Base-by-base conservation (phyloP, 2,888 invertebrate genomes). In the Lymantria dispar region DNA sequence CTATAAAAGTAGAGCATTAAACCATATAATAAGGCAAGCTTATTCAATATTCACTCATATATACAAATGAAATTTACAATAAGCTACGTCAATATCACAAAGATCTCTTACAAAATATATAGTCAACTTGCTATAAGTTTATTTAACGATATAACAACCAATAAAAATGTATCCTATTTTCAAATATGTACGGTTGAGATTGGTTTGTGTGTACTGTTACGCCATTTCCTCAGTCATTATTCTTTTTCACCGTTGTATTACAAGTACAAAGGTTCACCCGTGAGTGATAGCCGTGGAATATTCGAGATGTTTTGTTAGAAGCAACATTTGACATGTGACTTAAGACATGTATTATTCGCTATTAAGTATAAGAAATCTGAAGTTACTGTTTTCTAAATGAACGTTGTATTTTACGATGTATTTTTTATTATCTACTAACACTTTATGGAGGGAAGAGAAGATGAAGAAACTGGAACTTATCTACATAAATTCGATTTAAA, bases 191-290 rank as follows among this genome's bases (percentile, higher is more conserved):
- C 37, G 45, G 65, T 64, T 14, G 40, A 47, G 52, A 52, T 59
- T 62, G 54, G 53, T 62, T 53, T 70, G 64, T 52, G 56, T 52
- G 52, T 62, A 64, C 57, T 49, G 48, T 64, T 65, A 68, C 62
- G 68, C 58, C 60, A 71, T 68, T 71, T 66, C 58, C 61, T 50
- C 44, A 47, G 56, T 64, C 70, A 71, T 68, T 71, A 71, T 69
- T 68, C 72, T 71, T 71, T 68, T 71, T 65, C 68, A 65, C 60
- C 60, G 62, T 56, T 65, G 70, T 64, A 68, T 64, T 64, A 56
- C 69, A 64, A 65, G 69, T 68, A 64, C 59, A 68, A 64, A 68
- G 62, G 58, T 54, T 52, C 47, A 14, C 44, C 53, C 56, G 52
- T 64, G 69, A 64, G 54, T 58, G 69, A 64, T 68, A 62, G 69